Conservation (phyloP, 1,140 invertebrate genomes). For the Nymphalis io region DNA sequence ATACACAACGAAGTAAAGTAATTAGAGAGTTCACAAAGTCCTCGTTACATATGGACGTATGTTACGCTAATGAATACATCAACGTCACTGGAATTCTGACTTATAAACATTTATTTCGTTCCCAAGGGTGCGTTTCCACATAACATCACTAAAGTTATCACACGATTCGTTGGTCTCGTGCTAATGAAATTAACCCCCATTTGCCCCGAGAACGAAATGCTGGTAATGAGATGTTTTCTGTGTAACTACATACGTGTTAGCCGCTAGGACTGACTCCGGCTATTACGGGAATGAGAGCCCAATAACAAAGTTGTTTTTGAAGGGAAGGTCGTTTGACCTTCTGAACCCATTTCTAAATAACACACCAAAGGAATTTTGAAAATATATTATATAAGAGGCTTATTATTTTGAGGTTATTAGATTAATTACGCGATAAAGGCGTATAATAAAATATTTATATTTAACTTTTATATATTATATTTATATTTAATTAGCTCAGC, state of each 20-base stretch:
- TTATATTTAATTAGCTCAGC: too few relatives aligned
- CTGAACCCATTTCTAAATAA: slow-evolving; percentile 11
- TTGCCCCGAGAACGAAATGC: slow-evolving; percentile 61
- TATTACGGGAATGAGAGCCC: slow-evolving; percentile 32
- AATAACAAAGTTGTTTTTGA: slow-evolving; percentile 38
- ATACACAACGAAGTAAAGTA: slow-evolving; percentile 8
- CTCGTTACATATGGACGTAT: slow-evolving; percentile 34
- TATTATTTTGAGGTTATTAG: background rate
- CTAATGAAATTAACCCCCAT: slow-evolving; percentile 79
- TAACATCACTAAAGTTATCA: slow-evolving; percentile 79
- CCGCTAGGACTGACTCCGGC: slow-evolving; percentile 38
- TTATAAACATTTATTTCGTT: slow-evolving; percentile 61
- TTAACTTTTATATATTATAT: too few relatives aligned
- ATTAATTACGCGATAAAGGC: too few relatives aligned
- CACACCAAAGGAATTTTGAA: background rate
- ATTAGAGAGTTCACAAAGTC: slow-evolving; percentile 16
- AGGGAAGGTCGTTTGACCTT: slow-evolving; percentile 19
- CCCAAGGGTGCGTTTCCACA: slow-evolving; percentile 66
- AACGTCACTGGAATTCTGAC: slow-evolving; percentile 43
- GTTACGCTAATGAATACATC: slow-evolving; percentile 45
- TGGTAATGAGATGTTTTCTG: slow-evolving; percentile 74
- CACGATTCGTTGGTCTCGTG: slow-evolving; percentile 75
- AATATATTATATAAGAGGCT: background rate
- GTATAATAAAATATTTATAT: too few relatives aligned
- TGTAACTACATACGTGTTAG: slow-evolving; percentile 68